A percentile compares a stretch with the other conserved stretches of the same genome.
Evolutionary conservation across 2,888 invertebrate species (phyloP).

Genomic region (Heterodera filipjevi): DNA sequence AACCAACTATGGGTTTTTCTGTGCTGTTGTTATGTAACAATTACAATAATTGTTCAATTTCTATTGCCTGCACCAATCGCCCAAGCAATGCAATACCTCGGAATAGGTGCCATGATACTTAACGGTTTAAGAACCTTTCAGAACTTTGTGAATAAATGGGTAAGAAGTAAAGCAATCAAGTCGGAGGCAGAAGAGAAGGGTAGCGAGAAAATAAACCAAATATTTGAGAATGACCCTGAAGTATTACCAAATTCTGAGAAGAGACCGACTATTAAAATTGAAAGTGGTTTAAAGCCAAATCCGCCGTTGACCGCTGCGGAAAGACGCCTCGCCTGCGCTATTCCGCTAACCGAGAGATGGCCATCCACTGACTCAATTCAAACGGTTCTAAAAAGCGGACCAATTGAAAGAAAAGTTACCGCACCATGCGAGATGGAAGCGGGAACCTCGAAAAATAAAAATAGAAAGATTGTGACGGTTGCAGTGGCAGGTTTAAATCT

Average conservation of each 20-base stretch:
- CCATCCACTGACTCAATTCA: background rate
- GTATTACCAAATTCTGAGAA: too few relatives aligned
- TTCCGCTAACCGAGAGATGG: conserved; percentile 2
- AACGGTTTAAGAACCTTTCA: background rate
- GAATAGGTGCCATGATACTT: background rate
- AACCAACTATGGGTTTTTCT: conserved; percentile 10
- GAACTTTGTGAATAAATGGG: background rate
- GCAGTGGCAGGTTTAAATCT: too few relatives aligned
- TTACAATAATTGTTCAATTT: background rate
- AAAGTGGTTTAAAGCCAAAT: background rate
- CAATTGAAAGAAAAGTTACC: background rate
- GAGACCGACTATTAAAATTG: too few relatives aligned
- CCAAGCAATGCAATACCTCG: background rate
- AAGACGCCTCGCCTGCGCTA: background rate
- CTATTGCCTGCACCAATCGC: background rate
- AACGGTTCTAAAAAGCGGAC: background rate
- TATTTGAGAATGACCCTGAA: too few relatives aligned
- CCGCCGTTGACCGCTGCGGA: background rate
- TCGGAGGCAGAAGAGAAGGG: background rate
- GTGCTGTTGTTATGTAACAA: conserved; percentile 7
- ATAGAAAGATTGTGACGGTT: background rate
- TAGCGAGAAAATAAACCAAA: too few relatives aligned
- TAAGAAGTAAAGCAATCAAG: background rate
- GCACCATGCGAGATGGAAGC: background rate
- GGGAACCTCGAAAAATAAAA: too few relatives aligned